Conservation (phyloP, 2,888 invertebrate genomes). For the Mythimna impura region DNA sequence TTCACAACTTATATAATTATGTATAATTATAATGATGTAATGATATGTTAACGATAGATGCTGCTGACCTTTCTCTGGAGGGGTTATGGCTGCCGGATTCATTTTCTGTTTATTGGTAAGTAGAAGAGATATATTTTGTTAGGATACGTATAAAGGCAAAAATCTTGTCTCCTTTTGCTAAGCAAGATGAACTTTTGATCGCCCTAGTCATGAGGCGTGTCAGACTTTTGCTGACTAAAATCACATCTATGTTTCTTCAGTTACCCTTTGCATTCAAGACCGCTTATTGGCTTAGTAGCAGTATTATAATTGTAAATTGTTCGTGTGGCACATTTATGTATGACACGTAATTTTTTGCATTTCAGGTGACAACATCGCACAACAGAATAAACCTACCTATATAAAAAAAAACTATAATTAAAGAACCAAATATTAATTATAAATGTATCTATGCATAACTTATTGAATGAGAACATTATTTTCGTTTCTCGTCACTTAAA, state of each 20-base stretch:
- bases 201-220: no score
- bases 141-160: not conserved
- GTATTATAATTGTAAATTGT: constrained; percentile 38
- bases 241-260: no score
- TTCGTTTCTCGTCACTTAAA: constrained; percentile 72
- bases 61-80: constrained; percentile 72
- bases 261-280: no score
- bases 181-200: no score
- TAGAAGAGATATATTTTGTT: constrained; percentile 53
- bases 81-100: constrained; percentile 76
- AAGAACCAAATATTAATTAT: constrained; percentile 89
- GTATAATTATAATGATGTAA: constrained; percentile 63
- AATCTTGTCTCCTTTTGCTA: no score
- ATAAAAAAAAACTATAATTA: constrained; percentile 74
- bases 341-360: constrained; percentile 68
- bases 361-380: constrained; percentile 79
- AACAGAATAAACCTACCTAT: constrained; percentile 76
- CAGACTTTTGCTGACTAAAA: no score
- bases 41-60: constrained; percentile 63
- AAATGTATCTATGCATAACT: constrained; percentile 84
- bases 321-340: constrained; percentile 33
- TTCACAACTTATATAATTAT: constrained; percentile 70
- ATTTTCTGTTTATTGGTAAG: constrained; percentile 85
- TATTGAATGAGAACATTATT: constrained; percentile 79
- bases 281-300: no score